Evolutionary conservation across 2,888 invertebrate genomes (phyloP).

Genomic region (Tenthredo notha): DNA sequence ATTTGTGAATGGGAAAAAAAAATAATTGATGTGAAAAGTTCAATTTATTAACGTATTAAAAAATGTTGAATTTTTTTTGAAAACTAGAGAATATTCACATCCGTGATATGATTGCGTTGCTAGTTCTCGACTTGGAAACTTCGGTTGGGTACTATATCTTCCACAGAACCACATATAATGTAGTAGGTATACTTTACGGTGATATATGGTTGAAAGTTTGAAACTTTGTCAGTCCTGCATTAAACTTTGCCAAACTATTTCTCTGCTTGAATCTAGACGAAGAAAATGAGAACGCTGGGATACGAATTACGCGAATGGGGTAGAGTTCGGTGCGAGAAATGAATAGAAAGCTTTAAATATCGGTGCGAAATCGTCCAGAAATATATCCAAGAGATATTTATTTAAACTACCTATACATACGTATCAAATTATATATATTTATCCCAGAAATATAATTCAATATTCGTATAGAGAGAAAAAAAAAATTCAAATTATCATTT

Average conservation of each 20-base stretch:
- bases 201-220: conserved; percentile 46
- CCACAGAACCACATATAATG: conserved; percentile 29
- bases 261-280: background rate
- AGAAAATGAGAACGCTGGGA: background rate
- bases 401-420: background rate
- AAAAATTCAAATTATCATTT: too few species aligned
- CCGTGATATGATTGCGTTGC: background rate
- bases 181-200: conserved; percentile 43
- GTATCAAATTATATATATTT: background rate
- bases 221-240: conserved; percentile 49
- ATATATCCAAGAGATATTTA: background rate
- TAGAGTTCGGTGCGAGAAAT: background rate
- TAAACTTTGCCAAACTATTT: conserved; percentile 47
- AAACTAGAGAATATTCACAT: background rate
- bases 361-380: background rate
- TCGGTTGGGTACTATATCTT: conserved; percentile 32
- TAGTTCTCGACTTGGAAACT: conserved; percentile 32
- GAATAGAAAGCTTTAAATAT: conserved; percentile 37
- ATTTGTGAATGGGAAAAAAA: too few species aligned
- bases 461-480: background rate
- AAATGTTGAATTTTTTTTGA: too few species aligned
- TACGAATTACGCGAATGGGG: too few species aligned
- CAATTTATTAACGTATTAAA: too few species aligned
- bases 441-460: background rate
- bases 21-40: too few species aligned